Percentiles rank a stretch among this genome's conserved stretches.
These are phyloP conservation scores for Mugil cephalus DNA, from an alignment of 2,113 vertebrate genomes.

Conservation along the genomic window DNA sequence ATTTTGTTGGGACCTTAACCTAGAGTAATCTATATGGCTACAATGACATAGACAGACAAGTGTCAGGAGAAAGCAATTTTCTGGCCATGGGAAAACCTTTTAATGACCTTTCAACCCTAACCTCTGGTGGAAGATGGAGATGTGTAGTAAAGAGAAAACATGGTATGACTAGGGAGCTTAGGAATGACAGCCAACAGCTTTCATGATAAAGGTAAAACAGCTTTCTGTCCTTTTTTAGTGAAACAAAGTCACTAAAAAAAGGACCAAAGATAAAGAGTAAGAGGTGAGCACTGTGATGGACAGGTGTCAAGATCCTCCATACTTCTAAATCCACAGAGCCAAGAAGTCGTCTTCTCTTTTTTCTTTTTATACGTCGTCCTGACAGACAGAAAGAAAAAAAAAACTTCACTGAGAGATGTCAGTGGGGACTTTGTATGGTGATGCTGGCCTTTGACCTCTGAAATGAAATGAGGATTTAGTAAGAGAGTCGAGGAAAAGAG, in stretches of 20 bases:
- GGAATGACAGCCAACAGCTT: slow-evolving; percentile 5
- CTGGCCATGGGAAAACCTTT: not conserved
- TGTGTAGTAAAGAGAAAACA: too few species aligned
- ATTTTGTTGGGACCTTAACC: slow-evolving; percentile 9
- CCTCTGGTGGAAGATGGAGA: not conserved
- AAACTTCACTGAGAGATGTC: slow-evolving; percentile 42
- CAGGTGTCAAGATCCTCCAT: slow-evolving; percentile 25
- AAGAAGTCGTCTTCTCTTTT: not conserved
- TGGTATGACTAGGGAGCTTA: not conserved
- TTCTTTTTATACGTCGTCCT: not conserved
- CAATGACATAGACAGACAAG: not conserved
- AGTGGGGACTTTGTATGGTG: not conserved
- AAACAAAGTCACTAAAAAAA: not conserved
- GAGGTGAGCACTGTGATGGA: not conserved
- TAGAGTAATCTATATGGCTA: too few species aligned
- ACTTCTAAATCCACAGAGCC: not conserved
- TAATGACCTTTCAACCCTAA: slow-evolving; percentile 26
- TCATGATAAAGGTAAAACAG: not conserved
- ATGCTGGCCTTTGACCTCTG: slow-evolving; percentile 52
- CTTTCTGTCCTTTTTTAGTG: slow-evolving; percentile 22
- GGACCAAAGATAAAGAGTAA: not conserved
- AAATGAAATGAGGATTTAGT: slow-evolving; percentile 1
- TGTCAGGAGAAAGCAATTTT: not conserved
- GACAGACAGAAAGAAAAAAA: not conserved
- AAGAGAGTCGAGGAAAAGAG: not conserved